Base-by-base conservation (phyloP, 2,113 vertebrate genomes). In the Miniopterus natalensis region DNA sequence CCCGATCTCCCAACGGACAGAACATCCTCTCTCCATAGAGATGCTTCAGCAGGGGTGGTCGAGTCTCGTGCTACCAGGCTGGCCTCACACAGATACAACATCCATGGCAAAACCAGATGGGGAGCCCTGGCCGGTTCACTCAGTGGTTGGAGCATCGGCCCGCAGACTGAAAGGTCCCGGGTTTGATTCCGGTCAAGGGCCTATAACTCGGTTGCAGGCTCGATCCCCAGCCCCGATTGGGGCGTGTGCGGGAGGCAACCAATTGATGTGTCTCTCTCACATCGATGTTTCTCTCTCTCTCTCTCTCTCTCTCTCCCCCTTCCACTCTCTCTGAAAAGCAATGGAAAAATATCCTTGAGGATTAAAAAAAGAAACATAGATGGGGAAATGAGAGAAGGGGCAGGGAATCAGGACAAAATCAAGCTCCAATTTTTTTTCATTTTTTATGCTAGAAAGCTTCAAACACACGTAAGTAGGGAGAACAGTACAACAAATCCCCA, bases 401-500 rank as follows among this genome's bases (percentile, higher is more conserved):
- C 61, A 47, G 21, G 29, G 81, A 18, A 18, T 65, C 66, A 23
- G n/a, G 74, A 86, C 45, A 55, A 90, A 94, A 81, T 2, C 83
- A 75, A 81, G 74, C 42, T 85, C 88, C 31, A 70, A 17, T 12
- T 61, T 91, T 49, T 29, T 73, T 27, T 21, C 49, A 57, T 13
- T 17, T 90, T 90, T 75, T 23, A 80, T 79, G 83, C 70, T 95
- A 20, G 88, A 90, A 85, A 75, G 31, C 42, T 81, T 68, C 47
- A 74, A 59, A 87, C 55, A 80, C 18, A 81, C 21, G 29, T 17
- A 84, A 65, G 47, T 21, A 68, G 81, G 42, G 7, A 83, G 17
- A 57, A 40, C 0, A 77, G 55, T 31, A 85, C 31, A 49, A 18
- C 57, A 88, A 92, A 65, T 29, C n/a, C n/a, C 10, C 3, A 6